These are phyloP conservation scores for Notothenia rossii DNA, from an alignment of 2,113 vertebrate genomes.

Conservation along the genomic window DNA sequence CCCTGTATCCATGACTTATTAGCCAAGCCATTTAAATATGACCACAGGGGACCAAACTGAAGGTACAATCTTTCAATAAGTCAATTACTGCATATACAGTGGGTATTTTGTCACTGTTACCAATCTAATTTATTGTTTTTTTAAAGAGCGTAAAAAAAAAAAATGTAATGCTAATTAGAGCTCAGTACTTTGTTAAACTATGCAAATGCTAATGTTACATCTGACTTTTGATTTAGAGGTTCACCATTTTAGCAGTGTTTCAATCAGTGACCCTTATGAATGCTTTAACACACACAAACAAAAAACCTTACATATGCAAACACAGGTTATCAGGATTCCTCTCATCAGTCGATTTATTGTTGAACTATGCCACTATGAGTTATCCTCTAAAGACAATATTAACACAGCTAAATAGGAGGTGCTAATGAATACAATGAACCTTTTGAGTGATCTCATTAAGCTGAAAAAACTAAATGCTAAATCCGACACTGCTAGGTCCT, in stretches of 20 bases:
- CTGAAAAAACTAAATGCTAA: neutral
- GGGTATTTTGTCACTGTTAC: slow-evolving; percentile 62
- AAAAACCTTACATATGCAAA: neutral
- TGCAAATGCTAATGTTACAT: slow-evolving; percentile 65
- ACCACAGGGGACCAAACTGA: slow-evolving; percentile 58
- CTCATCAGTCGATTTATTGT: neutral
- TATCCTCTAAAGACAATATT: neutral
- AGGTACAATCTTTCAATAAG: slow-evolving; percentile 75
- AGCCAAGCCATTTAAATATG: slow-evolving; percentile 63
- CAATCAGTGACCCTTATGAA: slow-evolving; percentile 33
- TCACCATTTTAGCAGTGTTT: slow-evolving; percentile 47
- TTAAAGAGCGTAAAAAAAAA: slow-evolving; percentile 57
- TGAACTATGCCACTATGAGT: neutral
- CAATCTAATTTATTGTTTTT: slow-evolving; percentile 68
- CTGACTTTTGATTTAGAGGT: slow-evolving; percentile 67
- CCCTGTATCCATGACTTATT: slow-evolving; percentile 64
- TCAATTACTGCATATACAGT: slow-evolving; percentile 69
- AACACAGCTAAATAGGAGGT: neutral
- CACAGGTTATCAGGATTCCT: neutral
- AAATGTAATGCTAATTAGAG: slow-evolving; percentile 41
- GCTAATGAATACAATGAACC: slow-evolving; percentile 20
- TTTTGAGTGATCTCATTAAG: slow-evolving; percentile 27
- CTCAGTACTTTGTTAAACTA: slow-evolving; percentile 37
- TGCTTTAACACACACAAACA: slow-evolving; percentile 1
- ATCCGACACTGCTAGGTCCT: slow-evolving; percentile 9